Evolutionary conservation across 2,888 invertebrate genomes (phyloP), one percentile per base, ranked within the genome.

Genomic region (Oxyscelio sp.): DNA sequence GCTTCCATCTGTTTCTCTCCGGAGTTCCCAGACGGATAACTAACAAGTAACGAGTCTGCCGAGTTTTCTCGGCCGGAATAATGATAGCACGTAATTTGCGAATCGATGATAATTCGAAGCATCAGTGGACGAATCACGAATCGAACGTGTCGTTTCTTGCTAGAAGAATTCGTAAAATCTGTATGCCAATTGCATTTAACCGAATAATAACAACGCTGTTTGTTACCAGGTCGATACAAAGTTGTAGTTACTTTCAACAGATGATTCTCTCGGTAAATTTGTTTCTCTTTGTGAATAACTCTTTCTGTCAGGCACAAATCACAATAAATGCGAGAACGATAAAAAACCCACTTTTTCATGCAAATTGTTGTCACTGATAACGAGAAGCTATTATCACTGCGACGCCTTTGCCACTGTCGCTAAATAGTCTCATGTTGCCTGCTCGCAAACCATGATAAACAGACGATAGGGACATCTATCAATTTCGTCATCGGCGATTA

Each of bases 41-140:
- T 71, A 79, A 79, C 70, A 34, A 63, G 54, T 71, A 79, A 88
- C 74, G 74, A 88, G 86, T 63, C 75, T 77, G 82, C 75, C 71
- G 56, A 79, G 56, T 79, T 79, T 63, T 56, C 74, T 61, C 71
- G 22, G 21, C 54, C 21, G 48, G 68, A 59, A 77, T 52, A 68
- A 71, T 58, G 80, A 85, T 68, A 48, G 61, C 75, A 50, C 45
- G 81, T 74, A n/a, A n/a, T n/a, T n/a, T n/a, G n/a, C n/a, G n/a
- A n/a, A n/a, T n/a, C 27, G 27, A 27, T 4, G 27, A 6, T 6
- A 27, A 6, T 4, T 27, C 27, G 27, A 3, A 6, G 4, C 27
- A 4, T 27, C 27, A 6, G 3, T 6, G 27, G 6, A 4, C 27
- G 78, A 70, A 66, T 82, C 82, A 27, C 50, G 56, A 48, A 61